Evolutionary conservation across 2,797 vertebrate genomes (phyloP), one percentile per base, ranked within the genome.

Genomic region (Coendou prehensilis): DNA sequence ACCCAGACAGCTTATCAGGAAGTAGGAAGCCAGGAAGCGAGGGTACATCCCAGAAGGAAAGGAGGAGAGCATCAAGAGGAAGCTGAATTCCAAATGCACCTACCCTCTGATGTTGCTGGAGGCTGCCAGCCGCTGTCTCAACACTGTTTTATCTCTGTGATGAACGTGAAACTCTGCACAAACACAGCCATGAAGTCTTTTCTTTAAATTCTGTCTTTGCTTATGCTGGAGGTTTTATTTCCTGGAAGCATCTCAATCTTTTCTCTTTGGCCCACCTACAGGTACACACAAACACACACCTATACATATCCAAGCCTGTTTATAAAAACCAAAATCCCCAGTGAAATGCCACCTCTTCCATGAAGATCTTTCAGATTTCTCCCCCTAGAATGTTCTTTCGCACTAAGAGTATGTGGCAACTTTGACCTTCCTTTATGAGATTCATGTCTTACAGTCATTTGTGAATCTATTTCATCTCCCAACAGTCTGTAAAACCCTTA

Each of bases 321-420:
- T 76, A 82, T 59, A 89, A 90, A 95, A 59, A 54, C 80, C 52
- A 95, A 67, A 92, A 47, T 17, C 26, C 41, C 50, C 84, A 10
- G 33, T 83, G 61, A 88, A 97, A 93, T 64, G 30, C 47, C 45
- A 86, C 18, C 45, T 89, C 67, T 37, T 89, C 69, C 89, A 67
- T 6, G 84, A 94, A 93, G 73, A 26, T 50, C 15, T 87, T 80
- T 63, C 2, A 0, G 23, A 47, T 57, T 9, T 83, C 50, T 52
- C 23, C 63, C 28, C 17, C 20, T 45, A 81, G 10, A 26, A 30
- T 3, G 3, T 75, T 81, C 37, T 45, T 14, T 89, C 73, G 30
- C 33, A 80, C 33, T 50, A 14, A 95, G 69, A 80, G 37, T 13
- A 2, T 6, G 2, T 18, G 23, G 13, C 28, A 63, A 30, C 13